Base-by-base conservation (phyloP, 37 sponge, comb jelly and placozoan species). In the Hormiphora californensis region DNA sequence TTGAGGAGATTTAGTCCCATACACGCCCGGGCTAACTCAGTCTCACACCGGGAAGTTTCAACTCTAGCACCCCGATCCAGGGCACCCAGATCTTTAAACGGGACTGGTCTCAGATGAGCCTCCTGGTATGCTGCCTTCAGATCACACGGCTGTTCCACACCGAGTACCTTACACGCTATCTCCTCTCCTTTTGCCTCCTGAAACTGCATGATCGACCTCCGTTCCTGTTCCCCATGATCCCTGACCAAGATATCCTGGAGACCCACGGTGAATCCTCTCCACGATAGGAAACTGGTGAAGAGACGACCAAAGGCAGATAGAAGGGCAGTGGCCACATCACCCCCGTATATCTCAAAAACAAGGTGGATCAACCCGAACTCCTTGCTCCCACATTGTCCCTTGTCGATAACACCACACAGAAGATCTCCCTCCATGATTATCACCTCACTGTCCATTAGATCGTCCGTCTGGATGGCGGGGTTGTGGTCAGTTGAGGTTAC, bases 331-430 rank as follows among this genome's bases (percentile, higher is more conserved):
- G 91, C 63, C 30, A 93, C 88, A 22, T 43, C 87, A 22, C 94
- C 93, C n/a, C 94, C 95, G 89, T 97, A 97, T 33, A 94, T 92
- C 91, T 96, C 97, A 88, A 90, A 88, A 31, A 92, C 90, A n/a
- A 86, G 86, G 73, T 96, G 97, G 0, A 96, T 92, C 27, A 96
- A 86, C 2, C 97, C 94, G 63, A 89, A 96, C 63, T 92, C 91
- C 15, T 93, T 90, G 15, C 92, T 87, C 28, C 97, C 97, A 91
- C 93, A 92, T 78, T 96, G 97, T 28, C 92, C 88, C 69, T 96
- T 96, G 69, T 96, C 97, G 63, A 96, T 69, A 22, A 94, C 92
- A 22, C 97, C 97, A 92, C 94, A 91, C 68, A 96, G 37, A 30
- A 96, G 87, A 49, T 96, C 93, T 30, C 97, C 97, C 36, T 94